Base-by-base conservation (phyloP, 2,797 vertebrate species). In the Gastrophryne carolinensis region DNA sequence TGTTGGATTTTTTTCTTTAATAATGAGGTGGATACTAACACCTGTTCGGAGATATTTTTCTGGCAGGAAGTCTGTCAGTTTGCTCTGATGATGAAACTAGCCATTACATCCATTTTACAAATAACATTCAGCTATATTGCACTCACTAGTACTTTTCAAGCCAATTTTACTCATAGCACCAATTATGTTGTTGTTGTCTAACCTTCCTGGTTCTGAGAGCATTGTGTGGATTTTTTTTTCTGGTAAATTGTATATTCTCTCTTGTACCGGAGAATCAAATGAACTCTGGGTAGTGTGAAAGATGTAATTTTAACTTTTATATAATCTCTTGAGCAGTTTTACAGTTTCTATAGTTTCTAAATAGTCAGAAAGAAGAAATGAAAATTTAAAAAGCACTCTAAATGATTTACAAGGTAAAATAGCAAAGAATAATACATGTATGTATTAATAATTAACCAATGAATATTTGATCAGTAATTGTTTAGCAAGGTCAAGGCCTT, bases 181-280 rank as follows among this genome's bases (percentile, higher is more conserved):
- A 83, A 85, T 75, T 83, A 84, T 2, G 21, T 56, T 70, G 54
- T 56, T 70, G 54, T 75, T 79, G 58, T 79, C 19, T 53, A 83
- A 85, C 77, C 80, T 79, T 78, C 56, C 58, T 82, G 80, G 72
- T 79, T 75, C 64, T 52, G 85, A 80, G 57, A 80, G 81, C 81
- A 69, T 72, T 79, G 77, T 64, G 56, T 39, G 35, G 57, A 50
- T 27, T 75, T 85, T 27, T 75, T 85, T 81, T 80, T 62, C 78
- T 81, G 80, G 82, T 82, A 87, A 86, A 88, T 81, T 80, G 65
- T 79, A 81, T 80, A 81, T 84, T 79, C 77, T 79, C 74, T 26
- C 41, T 80, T 82, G 79, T 78, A 83, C 84, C 82, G 81, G 79
- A 83, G 84, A 86, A 83, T 79, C 86, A 85, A 88, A 83, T 50